These are phyloP conservation scores for Drosophila paulistorum DNA, from an alignment of 1,140 invertebrate genomes.

Conservation along the genomic window DNA sequence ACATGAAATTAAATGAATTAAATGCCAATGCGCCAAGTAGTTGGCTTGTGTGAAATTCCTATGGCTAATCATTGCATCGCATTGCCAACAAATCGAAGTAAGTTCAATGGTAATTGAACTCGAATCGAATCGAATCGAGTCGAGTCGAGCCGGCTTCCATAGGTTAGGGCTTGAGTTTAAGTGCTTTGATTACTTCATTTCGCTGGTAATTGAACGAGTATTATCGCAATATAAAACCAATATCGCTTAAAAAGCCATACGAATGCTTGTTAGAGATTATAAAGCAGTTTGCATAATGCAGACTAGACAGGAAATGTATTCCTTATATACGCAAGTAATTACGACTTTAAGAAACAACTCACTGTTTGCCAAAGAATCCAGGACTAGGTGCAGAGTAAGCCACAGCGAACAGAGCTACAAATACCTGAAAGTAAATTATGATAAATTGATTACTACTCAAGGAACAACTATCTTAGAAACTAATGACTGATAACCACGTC, in stretches of 20 bases:
- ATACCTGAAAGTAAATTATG: constrained; percentile 53
- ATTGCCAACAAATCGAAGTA: constrained; percentile 36
- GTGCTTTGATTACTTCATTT: constrained; percentile 72
- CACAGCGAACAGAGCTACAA: constrained; percentile 69
- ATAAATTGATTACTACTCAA: neutral
- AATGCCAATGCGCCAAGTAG: constrained; percentile 43
- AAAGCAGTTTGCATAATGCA: constrained; percentile 47
- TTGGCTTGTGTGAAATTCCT: constrained; percentile 68
- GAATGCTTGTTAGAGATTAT: constrained; percentile 36
- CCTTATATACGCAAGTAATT: constrained; percentile 29
- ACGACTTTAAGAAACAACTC: constrained; percentile 35
- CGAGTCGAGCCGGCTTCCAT: constrained; percentile 14
- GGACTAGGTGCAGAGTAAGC: constrained; percentile 71
- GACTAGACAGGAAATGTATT: constrained; percentile 45
- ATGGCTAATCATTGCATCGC: constrained; percentile 18
- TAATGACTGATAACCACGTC: too few relatives aligned
- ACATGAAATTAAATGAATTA: constrained; percentile 34
- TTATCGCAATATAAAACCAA: constrained; percentile 38
- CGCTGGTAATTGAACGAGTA: constrained; percentile 44
- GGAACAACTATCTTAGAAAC: neutral
- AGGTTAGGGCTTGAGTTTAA: constrained; percentile 35
- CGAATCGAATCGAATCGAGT: neutral
- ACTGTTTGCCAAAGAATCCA: constrained; percentile 81
- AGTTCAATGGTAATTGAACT: constrained; percentile 52
- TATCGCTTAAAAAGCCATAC: constrained; percentile 67